Evolutionary conservation across 2,113 vertebrate species (phyloP), one percentile per base, ranked within the genome.

Genomic region (Varanus komodoensis): DNA sequence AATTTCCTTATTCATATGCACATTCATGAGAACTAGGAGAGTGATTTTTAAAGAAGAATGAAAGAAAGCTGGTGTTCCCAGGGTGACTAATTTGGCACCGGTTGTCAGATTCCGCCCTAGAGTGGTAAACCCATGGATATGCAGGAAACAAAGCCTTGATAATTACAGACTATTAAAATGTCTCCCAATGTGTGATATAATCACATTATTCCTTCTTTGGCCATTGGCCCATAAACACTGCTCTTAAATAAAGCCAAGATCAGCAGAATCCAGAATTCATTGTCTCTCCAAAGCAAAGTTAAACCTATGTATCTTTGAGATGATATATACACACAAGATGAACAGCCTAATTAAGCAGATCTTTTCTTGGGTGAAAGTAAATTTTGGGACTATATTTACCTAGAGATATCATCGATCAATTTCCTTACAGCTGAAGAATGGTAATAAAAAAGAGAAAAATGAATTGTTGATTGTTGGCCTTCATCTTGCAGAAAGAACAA

Each of bases 301-400:
- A 92, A 82, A 92, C 86, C 84, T 83, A 3, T 89, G 84, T 12
- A 50, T 38, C 12, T 17, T 6, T 23, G 29, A 12, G 27, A 27
- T 34, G 19, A 67, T 50, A 82, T 6, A 57, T 8, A 61, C 19
- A 71, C 14, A 71, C 92, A 95, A 94, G 95, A 95, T 96, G 94
- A 96, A 96, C 93, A 96, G 90, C 92, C 88, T 93, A 96, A 95
- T 96, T 95, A 95, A 94, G 92, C 86, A 90, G 92, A 93, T 95
- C 95, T 96, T 96, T 92, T 92, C 95, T 94, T 93, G 90, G 92
- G 94, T 92, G 92, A 92, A 89, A 93, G 93, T 95, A 89, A 93
- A 94, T 95, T 90, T 94, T 81, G 48, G 92, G 84, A 91, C 94
- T 94, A 29, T 19, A 91, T 96, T 95, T 94, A 75, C 89, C 91